These are phyloP conservation scores for Bradysia coprophila DNA, from an alignment of 1,140 invertebrate genomes.

Conservation along the genomic window DNA sequence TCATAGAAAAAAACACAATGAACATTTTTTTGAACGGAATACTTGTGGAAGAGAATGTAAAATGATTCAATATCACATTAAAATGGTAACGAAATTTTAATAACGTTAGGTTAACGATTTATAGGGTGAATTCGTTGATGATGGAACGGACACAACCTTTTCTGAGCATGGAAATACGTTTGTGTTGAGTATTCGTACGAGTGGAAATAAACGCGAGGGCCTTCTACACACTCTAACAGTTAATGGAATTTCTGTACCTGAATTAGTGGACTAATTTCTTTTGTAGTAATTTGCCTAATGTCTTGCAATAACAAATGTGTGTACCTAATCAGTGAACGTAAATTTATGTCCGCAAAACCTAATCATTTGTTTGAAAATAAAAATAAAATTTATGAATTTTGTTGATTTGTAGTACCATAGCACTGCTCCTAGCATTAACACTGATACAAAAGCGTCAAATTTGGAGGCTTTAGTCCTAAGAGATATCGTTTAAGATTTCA, in stretches of 20 bases:
- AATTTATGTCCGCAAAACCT: no score
- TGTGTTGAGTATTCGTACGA: conserved; percentile 18
- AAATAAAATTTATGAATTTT: no score
- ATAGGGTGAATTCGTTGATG: conserved; percentile 59
- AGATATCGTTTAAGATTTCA: no score
- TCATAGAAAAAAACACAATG: conserved; percentile 16
- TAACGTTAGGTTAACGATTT: conserved; percentile 10
- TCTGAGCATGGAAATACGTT: conserved; percentile 16
- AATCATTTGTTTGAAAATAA: no score
- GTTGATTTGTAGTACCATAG: no score
- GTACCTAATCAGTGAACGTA: no score
- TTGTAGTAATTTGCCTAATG: background rate
- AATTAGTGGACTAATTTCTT: background rate
- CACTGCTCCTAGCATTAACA: no score
- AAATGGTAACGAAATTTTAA: background rate
- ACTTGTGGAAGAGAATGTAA: conserved; percentile 16
- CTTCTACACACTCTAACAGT: conserved; percentile 17
- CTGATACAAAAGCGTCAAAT: no score
- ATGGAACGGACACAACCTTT: conserved; percentile 69
- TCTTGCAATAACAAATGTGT: no score
- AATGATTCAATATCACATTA: background rate
- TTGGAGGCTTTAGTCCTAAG: no score
- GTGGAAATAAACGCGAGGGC: conserved; percentile 21
- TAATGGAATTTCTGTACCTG: conserved; percentile 6
- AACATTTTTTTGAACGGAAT: conserved; percentile 21